These are phyloP conservation scores for Smittia sp. DNA, from an alignment of 2,888 invertebrate species.

Conservation along the genomic window DNA sequence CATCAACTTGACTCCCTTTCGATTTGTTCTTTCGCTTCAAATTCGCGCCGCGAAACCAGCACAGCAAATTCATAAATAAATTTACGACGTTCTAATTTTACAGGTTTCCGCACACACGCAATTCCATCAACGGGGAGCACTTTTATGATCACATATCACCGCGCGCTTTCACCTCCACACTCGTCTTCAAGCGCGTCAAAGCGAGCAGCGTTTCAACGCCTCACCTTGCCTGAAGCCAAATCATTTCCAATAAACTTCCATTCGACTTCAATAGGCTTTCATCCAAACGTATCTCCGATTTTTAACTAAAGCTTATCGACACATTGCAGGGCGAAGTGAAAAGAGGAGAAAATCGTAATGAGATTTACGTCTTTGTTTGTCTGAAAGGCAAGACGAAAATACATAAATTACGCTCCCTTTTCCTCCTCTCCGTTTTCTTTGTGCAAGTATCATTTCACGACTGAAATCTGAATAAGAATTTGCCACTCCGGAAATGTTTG, in stretches of 20 bases:
- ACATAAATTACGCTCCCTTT: slow-evolving; percentile 9
- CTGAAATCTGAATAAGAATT: too few species aligned
- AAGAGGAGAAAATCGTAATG: slow-evolving; percentile 5
- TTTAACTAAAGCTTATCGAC: not conserved
- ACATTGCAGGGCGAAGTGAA: not conserved
- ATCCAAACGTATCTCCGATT: not conserved
- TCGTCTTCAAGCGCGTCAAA: not conserved
- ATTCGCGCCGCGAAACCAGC: not conserved
- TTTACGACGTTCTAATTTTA: slow-evolving; percentile 21
- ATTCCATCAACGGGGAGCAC: not conserved
- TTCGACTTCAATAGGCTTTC: slow-evolving; percentile 8
- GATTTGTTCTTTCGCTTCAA: not conserved
- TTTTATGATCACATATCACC: slow-evolving; percentile 2
- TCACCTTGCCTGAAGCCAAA: not conserved
- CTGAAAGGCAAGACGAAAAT: not conserved
- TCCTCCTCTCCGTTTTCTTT: not conserved
- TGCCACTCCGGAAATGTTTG: too few species aligned
- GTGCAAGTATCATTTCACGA: too few species aligned
- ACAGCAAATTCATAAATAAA: not conserved
- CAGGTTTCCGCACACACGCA: slow-evolving; percentile 21
- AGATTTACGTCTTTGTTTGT: slow-evolving; percentile 3
- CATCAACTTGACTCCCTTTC: not conserved
- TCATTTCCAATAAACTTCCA: not conserved
- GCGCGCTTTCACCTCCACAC: not conserved
- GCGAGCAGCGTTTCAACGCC: not conserved